phyloP scores from a whole-genome alignment of 2,797 vertebrate genomes.

The Sebastes flavidus region DNA sequence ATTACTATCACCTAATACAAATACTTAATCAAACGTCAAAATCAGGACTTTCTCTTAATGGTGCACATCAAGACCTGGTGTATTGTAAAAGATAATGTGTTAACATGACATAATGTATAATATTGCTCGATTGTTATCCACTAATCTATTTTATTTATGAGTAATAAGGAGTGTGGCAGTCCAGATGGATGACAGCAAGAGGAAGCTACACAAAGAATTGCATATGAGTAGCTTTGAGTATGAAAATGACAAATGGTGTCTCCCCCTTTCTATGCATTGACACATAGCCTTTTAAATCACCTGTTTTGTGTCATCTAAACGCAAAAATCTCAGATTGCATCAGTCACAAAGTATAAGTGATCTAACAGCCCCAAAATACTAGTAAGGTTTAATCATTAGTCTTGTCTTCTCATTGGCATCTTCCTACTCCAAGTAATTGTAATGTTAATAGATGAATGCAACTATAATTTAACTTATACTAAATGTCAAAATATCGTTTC shows the following conservation, averaged over 20 bases:
- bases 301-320: background rate
- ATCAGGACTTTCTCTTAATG: background rate
- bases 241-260: background rate
- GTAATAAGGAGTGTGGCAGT: background rate
- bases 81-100: background rate
- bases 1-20: background rate
- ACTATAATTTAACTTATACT: background rate
- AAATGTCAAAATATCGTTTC: background rate
- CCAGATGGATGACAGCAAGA: background rate
- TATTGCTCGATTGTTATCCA: background rate
- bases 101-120: background rate
- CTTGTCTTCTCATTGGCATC: background rate
- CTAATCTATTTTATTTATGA: background rate
- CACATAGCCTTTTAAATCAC: background rate
- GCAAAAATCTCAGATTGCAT: background rate
- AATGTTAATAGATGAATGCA: background rate
- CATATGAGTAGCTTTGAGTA: background rate
- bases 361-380: background rate
- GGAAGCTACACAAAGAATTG: constrained; percentile 7
- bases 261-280: background rate
- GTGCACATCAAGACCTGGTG: background rate
- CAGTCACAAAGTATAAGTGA: background rate
- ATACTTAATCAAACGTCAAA: background rate
- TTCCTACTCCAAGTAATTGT: background rate
- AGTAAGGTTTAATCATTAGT: background rate